Base-by-base conservation (phyloP, 2,888 invertebrate genomes). In the Cephus sareptanus region DNA sequence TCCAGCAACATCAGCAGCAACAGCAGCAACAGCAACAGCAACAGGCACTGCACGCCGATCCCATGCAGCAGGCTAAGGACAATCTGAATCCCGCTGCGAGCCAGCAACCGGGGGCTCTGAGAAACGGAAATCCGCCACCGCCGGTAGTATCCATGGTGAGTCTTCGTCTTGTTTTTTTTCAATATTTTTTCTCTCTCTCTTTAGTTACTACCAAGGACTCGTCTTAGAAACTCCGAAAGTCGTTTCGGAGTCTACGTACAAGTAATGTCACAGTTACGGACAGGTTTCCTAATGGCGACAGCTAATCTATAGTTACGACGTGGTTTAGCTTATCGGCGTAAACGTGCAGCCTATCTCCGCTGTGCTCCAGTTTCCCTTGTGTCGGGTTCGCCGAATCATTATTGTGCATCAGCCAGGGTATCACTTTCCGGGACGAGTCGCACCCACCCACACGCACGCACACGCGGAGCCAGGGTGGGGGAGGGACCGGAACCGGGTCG, bases 61-160 rank as follows among this genome's bases (percentile, higher is more conserved):
- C 90, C 81, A 91, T 91, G 91, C 91, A 91, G 90, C 91, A 91
- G 79, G 87, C 90, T 83, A 91, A 91, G 87, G 91, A 91, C 86
- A 89, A 87, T 85, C 89, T 91, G 31, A 90, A 90, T 84, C 86
- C 91, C 75, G 88, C 88, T 83, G 88, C 87, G 84, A 89, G 86
- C 85, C 91, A 91, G 85, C 91, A 91, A 87, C 82, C 91, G 79
- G 89, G 89, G 80, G 85, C 87, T 80, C 88, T 91, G 68, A 88
- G 91, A 79, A 91, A 91, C 88, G 91, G 91, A 81, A 91, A 91
- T 83, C 88, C 90, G 76, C 90, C 88, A 79, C 90, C 91, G 76
- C 90, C 91, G 75, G 91, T 91, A 79, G 91, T 91, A 76, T 90
- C 91, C 75, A 91, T 91, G 91, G 91, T 91, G 77, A 90, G 90